A percentile compares a stretch with the other conserved stretches of the same genome.
phyloP scores from a whole-genome alignment of 2,797 vertebrate species.

The Sus cebifrons region DNA sequence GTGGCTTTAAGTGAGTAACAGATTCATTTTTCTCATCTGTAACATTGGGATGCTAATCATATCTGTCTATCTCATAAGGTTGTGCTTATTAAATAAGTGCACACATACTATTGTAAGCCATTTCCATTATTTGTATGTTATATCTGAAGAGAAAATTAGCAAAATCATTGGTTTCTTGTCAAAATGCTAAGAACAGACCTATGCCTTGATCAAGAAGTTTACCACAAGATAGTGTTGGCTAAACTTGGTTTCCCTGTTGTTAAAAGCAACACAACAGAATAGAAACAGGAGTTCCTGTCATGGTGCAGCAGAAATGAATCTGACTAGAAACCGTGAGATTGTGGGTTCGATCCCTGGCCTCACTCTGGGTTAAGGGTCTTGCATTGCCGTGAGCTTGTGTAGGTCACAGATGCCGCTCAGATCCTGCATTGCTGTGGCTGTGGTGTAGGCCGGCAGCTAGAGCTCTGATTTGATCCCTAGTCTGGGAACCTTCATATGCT shows the following conservation, averaged over 20 bases:
- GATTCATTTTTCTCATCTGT: background rate
- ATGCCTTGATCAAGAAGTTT: background rate
- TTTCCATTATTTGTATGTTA: background rate
- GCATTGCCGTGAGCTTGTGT: too few species aligned
- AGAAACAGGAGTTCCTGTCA: background rate
- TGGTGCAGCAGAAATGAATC: too few species aligned
- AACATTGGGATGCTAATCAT: background rate
- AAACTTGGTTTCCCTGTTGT: background rate
- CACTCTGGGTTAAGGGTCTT: too few species aligned
- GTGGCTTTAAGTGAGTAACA: background rate
- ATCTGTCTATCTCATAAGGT: background rate
- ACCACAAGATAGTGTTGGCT: background rate
- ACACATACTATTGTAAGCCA: background rate
- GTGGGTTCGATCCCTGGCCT: too few species aligned
- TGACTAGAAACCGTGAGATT: too few species aligned
- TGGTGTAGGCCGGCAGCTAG: too few species aligned
- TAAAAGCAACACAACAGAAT: slow-evolving; percentile 36
- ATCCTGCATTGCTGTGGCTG: too few species aligned
- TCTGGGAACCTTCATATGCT: too few species aligned
- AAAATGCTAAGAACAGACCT: background rate
- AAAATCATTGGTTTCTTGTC: background rate
- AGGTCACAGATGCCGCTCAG: too few species aligned
- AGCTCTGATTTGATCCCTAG: too few species aligned
- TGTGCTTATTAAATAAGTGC: background rate
- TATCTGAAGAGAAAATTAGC: slow-evolving; percentile 14